phyloP scores from a whole-genome alignment of 2,888 invertebrate species.

The Tinea pellionella region DNA sequence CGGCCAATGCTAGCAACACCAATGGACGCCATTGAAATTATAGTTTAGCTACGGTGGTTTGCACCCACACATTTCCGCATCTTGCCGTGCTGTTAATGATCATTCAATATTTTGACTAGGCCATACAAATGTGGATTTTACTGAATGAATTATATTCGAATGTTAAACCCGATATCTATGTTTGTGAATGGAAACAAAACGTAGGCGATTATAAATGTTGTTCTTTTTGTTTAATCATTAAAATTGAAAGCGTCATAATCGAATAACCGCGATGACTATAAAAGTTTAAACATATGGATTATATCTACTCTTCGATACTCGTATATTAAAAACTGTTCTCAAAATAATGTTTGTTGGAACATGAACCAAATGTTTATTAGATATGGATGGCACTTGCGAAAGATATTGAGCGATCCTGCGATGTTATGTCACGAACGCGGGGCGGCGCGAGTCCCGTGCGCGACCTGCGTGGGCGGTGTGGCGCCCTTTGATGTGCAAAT shows the following conservation, averaged over 20 bases:
- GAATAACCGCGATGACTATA: not conserved
- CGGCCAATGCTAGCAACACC: constrained; percentile 29
- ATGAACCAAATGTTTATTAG: constrained; percentile 42
- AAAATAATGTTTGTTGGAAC: not conserved
- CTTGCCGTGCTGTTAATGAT: constrained; percentile 51
- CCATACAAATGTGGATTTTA: constrained; percentile 35
- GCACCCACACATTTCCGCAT: constrained; percentile 68
- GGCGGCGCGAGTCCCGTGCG: constrained; percentile 48
- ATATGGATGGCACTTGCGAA: constrained; percentile 41
- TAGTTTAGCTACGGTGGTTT: constrained; percentile 65
- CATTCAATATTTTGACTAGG: constrained; percentile 44
- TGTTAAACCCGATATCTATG: not conserved
- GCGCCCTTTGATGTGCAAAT: not conserved
- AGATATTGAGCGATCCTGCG: constrained; percentile 59
- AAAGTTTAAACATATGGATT: too few species aligned
- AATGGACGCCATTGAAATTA: constrained; percentile 56
- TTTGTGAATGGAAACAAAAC: constrained; percentile 10
- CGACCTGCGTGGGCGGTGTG: constrained; percentile 62
- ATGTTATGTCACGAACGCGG: constrained; percentile 51
- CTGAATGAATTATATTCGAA: constrained; percentile 34
- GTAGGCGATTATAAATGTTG: constrained; percentile 14
- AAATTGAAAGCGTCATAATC: not conserved
- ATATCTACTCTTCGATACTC: too few species aligned
- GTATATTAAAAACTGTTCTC: too few species aligned
- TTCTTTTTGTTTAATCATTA: constrained; percentile 21